These are phyloP conservation scores for Brachycybe producta DNA, from an alignment of 2,888 invertebrate species.

Conservation along the genomic window DNA sequence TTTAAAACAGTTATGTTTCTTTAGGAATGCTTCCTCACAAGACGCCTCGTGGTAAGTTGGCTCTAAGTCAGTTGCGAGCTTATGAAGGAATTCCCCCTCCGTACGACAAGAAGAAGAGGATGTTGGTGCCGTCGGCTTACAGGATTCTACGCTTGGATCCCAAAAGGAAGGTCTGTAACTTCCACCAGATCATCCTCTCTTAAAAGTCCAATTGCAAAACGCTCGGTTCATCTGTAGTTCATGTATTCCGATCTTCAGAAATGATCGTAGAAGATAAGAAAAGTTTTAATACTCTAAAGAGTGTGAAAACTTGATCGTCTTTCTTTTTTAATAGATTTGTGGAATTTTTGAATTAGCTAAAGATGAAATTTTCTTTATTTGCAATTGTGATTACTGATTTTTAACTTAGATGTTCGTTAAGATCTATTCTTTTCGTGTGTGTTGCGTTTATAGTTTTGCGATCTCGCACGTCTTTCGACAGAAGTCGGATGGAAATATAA, in stretches of 20 bases:
- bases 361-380: background rate
- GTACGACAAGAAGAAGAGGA: slow-evolving; percentile 78
- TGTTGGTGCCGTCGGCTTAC: slow-evolving; percentile 90
- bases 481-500: slow-evolving; percentile 99
- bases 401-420: no score
- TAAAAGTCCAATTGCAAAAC: background rate
- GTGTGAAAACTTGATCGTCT: no score
- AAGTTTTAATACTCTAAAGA: no score
- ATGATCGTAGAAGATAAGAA: no score
- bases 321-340: no score
- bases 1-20: background rate
- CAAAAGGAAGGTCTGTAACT: slow-evolving; percentile 64
- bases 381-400: background rate
- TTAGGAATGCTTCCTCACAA: slow-evolving; percentile 98
- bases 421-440: background rate
- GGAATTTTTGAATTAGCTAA: no score
- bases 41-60: slow-evolving; percentile 86
- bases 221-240: background rate
- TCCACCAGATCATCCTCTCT: background rate
- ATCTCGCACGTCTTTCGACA: slow-evolving; percentile 86
- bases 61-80: slow-evolving; percentile 73
- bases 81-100: slow-evolving; percentile 97
- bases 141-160: slow-evolving; percentile 87
- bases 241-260: no score
- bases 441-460: slow-evolving; percentile 60